Evolutionary conservation across 2,888 invertebrate species (phyloP).

Genomic region (Agrotis exclamationis): DNA sequence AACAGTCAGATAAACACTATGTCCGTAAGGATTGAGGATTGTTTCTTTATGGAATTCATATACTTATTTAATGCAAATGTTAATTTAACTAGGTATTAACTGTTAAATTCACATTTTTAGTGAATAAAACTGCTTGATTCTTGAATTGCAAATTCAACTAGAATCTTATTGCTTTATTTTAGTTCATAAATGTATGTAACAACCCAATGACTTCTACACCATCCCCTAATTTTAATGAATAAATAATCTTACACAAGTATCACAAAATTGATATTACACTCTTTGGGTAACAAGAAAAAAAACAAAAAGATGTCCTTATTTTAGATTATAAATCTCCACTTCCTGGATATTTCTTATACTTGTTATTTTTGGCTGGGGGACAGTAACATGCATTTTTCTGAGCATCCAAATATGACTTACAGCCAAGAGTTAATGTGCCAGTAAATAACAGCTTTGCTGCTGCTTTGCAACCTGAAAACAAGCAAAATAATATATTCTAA

Average conservation of each 20-base stretch:
- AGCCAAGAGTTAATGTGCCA: slow-evolving; percentile 96
- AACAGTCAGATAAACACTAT: not conserved
- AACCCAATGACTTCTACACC: not conserved
- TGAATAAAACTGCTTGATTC: not conserved
- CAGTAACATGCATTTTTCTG: slow-evolving; percentile 96
- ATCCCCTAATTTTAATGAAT: slow-evolving; percentile 15
- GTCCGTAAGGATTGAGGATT: no score
- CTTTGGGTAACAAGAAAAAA: slow-evolving; percentile 37
- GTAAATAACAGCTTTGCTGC: slow-evolving; percentile 96
- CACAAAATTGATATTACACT: slow-evolving; percentile 38
- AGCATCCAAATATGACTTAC: slow-evolving; percentile 96
- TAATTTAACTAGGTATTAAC: no score
- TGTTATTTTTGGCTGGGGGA: slow-evolving; percentile 86
- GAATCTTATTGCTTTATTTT: not conserved
- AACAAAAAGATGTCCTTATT: slow-evolving; percentile 1
- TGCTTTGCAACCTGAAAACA: slow-evolving; percentile 94
- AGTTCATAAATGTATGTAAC: not conserved
- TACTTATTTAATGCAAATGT: no score
- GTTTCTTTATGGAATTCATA: no score
- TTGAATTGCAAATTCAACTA: not conserved
- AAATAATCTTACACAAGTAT: slow-evolving; percentile 56
- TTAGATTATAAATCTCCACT: slow-evolving; percentile 79
- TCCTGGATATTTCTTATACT: slow-evolving; percentile 89
- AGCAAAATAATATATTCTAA: not conserved
- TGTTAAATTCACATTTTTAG: not conserved